phyloP scores from a whole-genome alignment of 64 coral and sea anemone genomes.

The Montipora capricornis region DNA sequence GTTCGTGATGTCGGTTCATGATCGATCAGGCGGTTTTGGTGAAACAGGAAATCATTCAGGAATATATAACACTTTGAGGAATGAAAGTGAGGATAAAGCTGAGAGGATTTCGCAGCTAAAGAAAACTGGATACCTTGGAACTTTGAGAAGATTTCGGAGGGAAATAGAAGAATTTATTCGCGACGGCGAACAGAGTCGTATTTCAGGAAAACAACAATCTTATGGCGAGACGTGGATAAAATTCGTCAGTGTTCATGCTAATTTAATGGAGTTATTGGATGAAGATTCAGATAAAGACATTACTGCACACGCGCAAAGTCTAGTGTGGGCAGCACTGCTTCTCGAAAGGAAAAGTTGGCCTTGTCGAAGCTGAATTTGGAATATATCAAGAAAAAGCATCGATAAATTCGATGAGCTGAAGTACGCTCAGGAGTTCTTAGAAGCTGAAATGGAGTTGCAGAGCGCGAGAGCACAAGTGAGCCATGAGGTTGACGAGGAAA shows the following conservation, averaged over 20 bases:
- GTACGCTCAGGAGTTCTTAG: slow-evolving; percentile 22
- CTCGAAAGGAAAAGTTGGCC: slow-evolving; percentile 35
- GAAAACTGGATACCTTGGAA: not conserved
- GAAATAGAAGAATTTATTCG: not conserved
- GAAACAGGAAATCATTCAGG: not conserved
- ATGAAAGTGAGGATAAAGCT: not conserved
- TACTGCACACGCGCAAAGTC: not conserved
- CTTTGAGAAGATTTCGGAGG: not conserved
- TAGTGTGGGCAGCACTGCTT: not conserved
- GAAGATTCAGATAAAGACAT: no score
- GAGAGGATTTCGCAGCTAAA: not conserved
- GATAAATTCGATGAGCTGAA: slow-evolving; percentile 13
- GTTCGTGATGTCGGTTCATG: no score
- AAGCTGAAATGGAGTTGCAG: slow-evolving; percentile 35
- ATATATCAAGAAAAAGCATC: slow-evolving; percentile 45
- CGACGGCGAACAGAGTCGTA: not conserved
- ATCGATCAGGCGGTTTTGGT: no score
- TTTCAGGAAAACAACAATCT: slow-evolving; percentile 16
- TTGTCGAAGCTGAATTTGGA: slow-evolving; percentile 56
- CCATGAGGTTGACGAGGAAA: not conserved
- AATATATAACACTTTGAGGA: not conserved
- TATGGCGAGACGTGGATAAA: slow-evolving; percentile 39
- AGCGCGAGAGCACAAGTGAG: not conserved
- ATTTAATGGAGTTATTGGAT: slow-evolving; percentile 16
- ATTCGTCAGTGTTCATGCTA: slow-evolving; percentile 15